Percentiles rank a stretch among this genome's conserved stretches.
These are phyloP conservation scores for Oryzias celebensis DNA, from an alignment of 2,113 vertebrate genomes.

Conservation along the genomic window DNA sequence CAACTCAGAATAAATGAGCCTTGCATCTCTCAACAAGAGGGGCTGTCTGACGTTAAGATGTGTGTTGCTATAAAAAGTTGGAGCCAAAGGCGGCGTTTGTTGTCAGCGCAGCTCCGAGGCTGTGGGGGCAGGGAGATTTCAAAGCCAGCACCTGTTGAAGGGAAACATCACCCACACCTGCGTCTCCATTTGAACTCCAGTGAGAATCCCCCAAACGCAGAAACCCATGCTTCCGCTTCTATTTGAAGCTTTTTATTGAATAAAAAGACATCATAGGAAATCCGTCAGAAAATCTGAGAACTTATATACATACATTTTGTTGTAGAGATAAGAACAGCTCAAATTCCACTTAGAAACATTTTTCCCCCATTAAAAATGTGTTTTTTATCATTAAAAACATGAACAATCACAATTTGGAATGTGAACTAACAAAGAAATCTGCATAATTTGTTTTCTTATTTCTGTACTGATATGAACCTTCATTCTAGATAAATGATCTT, in stretches of 20 bases:
- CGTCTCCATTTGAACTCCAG: slow-evolving; percentile 29
- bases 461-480: too few species aligned
- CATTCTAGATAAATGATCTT: background rate
- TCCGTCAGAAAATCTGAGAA: background rate
- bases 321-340: too few species aligned
- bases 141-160: slow-evolving; percentile 48
- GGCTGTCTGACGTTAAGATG: slow-evolving; percentile 10
- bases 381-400: slow-evolving; percentile 5
- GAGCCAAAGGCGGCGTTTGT: slow-evolving; percentile 41
- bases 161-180: slow-evolving; percentile 45
- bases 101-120: slow-evolving; percentile 29
- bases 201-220: background rate
- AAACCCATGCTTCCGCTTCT: background rate
- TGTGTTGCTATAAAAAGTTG: slow-evolving; percentile 17
- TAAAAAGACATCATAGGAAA: background rate
- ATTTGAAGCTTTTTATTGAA: slow-evolving; percentile 39
- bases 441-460: too few species aligned
- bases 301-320: too few species aligned
- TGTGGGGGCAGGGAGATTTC: slow-evolving; percentile 38
- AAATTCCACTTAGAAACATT: background rate
- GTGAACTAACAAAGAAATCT: background rate
- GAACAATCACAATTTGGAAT: background rate
- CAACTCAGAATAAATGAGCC: slow-evolving; percentile 41
- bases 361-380: too few species aligned
- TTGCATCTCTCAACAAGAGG: slow-evolving; percentile 15